Conservation (phyloP, 1,140 invertebrate species). For the Plectrocnemia conspersa region DNA sequence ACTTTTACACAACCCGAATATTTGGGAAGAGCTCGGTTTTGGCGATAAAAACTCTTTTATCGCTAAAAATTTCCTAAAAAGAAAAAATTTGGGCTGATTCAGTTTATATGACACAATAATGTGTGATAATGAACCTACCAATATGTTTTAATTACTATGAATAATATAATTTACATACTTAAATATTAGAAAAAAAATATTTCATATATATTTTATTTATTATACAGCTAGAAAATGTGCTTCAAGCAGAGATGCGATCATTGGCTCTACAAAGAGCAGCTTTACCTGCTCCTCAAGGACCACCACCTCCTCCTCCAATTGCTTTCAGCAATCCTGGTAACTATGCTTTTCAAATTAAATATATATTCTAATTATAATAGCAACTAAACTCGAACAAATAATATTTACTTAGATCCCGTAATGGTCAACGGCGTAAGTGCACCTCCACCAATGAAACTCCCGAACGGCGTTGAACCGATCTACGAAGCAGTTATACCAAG, state of each 20-base stretch:
- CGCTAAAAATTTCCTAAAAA: too few relatives aligned
- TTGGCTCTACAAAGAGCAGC: slow-evolving; percentile 45
- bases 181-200: slow-evolving; percentile 1
- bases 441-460: background rate
- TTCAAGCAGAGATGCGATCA: slow-evolving; percentile 47
- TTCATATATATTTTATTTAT: slow-evolving; percentile 23
- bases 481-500: slow-evolving; percentile 31
- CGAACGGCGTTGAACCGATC: slow-evolving; percentile 24
- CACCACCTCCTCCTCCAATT: slow-evolving; percentile 42
- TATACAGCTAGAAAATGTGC: slow-evolving; percentile 47
- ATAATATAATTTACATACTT: background rate
- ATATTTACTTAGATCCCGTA: slow-evolving; percentile 19
- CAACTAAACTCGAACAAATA: background rate
- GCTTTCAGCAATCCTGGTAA: slow-evolving; percentile 36
- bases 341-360: slow-evolving; percentile 2
- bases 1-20: too few relatives aligned
- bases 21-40: too few relatives aligned
- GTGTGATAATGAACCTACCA: too few relatives aligned
- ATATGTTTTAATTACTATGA: too few relatives aligned
- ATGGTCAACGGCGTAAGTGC: slow-evolving; percentile 22
- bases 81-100: too few relatives aligned
- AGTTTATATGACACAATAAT: too few relatives aligned
- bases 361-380: background rate
- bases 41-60: too few relatives aligned
- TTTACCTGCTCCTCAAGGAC: slow-evolving; percentile 44